Conservation (phyloP, 2,888 invertebrate genomes). For the Morpho deidamia region DNA sequence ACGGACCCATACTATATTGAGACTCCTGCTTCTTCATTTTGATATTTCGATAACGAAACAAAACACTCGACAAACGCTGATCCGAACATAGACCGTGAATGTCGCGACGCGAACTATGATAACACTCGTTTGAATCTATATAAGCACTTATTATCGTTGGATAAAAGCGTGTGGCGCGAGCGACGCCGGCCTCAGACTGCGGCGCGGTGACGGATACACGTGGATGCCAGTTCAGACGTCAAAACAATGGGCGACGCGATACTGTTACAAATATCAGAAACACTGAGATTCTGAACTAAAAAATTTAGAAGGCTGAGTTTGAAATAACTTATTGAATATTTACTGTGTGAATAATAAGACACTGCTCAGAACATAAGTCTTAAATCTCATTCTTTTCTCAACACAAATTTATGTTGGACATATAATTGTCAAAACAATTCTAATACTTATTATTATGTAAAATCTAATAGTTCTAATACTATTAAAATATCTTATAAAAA, state of each 20-base stretch:
- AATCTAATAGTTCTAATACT: too few species aligned
- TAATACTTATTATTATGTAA: too few species aligned
- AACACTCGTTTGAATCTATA: not conserved
- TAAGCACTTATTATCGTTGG: conserved; percentile 23
- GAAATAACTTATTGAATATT: too few species aligned
- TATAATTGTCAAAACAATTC: too few species aligned
- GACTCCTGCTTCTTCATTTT: conserved; percentile 59
- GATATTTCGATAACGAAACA: conserved; percentile 35
- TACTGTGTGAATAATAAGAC: too few species aligned
- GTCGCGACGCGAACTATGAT: conserved; percentile 33
- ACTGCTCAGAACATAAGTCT: too few species aligned
- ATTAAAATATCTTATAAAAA: too few species aligned
- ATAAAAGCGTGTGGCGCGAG: conserved; percentile 31
- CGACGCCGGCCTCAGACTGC: conserved; percentile 57
- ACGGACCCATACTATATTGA: conserved; percentile 44
- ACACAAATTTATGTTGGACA: too few species aligned
- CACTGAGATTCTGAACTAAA: not conserved
- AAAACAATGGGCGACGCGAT: conserved; percentile 21
- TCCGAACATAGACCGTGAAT: conserved; percentile 30
- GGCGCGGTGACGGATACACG: conserved; percentile 46
- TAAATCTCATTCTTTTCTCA: too few species aligned
- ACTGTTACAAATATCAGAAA: conserved; percentile 2
- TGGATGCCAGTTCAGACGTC: conserved; percentile 37
- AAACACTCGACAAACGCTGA: conserved; percentile 30
- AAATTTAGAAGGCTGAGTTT: too few species aligned